These are phyloP conservation scores for Andrena fulva DNA, from an alignment of 2,888 invertebrate species.

Conservation along the genomic window DNA sequence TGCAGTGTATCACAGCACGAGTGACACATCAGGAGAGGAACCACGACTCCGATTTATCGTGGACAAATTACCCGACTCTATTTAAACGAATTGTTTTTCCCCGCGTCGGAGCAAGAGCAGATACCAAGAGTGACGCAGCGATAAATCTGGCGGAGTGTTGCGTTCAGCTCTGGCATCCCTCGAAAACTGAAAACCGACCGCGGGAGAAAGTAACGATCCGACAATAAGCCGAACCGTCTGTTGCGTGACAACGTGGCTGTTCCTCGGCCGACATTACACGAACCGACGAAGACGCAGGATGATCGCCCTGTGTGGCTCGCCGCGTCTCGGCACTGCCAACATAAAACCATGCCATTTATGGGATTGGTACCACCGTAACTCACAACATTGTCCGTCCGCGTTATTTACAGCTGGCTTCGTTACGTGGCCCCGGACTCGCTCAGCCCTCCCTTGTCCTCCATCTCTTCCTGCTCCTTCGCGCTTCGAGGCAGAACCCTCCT, in stretches of 20 bases:
- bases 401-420: conserved; percentile 82
- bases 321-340: conserved; percentile 75
- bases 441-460: conserved; percentile 30
- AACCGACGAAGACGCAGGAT: conserved; percentile 62
- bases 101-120: neutral
- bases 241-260: conserved; percentile 71
- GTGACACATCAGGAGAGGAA: conserved; percentile 6
- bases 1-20: conserved; percentile 12
- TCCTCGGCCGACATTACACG: conserved; percentile 60
- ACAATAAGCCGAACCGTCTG: conserved; percentile 65
- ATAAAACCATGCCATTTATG: conserved; percentile 83
- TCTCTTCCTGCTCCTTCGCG: neutral
- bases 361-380: conserved; percentile 81
- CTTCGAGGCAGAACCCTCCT: neutral
- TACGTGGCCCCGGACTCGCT: conserved; percentile 53
- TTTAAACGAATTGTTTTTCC: conserved; percentile 19
- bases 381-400: conserved; percentile 81
- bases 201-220: conserved; percentile 65
- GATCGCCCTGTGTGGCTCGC: conserved; percentile 80
- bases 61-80: neutral
- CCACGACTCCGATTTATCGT: neutral
- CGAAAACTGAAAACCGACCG: conserved; percentile 50
- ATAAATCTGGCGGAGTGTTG: conserved; percentile 43
- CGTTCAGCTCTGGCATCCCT: conserved; percentile 4
- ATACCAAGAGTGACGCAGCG: neutral